Evolutionary conservation across 2,797 vertebrate species (phyloP).

Genomic region (Sebastes kiyomatsui): DNA sequence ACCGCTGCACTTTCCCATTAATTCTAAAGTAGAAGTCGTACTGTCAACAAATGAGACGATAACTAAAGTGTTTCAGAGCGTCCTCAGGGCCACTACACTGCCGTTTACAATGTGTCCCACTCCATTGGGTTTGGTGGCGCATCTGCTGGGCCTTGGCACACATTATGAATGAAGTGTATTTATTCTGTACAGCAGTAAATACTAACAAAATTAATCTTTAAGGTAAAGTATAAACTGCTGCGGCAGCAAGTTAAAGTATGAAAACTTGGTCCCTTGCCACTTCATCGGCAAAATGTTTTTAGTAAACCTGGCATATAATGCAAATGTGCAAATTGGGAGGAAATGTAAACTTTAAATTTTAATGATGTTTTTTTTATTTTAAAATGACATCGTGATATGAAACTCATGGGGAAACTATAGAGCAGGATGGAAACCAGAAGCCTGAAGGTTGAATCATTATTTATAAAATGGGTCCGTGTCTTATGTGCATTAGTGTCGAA

Average conservation of each 20-base stretch:
- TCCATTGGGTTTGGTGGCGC: not conserved
- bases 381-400: not conserved
- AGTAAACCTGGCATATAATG: not conserved
- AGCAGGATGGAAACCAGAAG: slow-evolving; percentile 23
- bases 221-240: not conserved
- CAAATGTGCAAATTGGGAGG: slow-evolving; percentile 8
- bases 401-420: slow-evolving; percentile 3
- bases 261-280: not conserved
- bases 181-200: not conserved
- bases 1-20: not conserved
- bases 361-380: slow-evolving; percentile 1
- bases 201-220: not conserved
- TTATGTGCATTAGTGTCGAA: slow-evolving; percentile 71
- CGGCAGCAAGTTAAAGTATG: not conserved
- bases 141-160: not conserved
- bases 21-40: slow-evolving; percentile 2
- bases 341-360: slow-evolving; percentile 19
- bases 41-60: slow-evolving; percentile 25
- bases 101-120: not conserved
- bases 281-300: not conserved
- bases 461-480: slow-evolving; percentile 67
- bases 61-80: slow-evolving; percentile 3
- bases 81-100: not conserved
- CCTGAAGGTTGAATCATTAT: slow-evolving; percentile 68
- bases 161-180: not conserved